Base-by-base conservation (phyloP, 2,113 vertebrate genomes). In the Chinchilla lanigera region DNA sequence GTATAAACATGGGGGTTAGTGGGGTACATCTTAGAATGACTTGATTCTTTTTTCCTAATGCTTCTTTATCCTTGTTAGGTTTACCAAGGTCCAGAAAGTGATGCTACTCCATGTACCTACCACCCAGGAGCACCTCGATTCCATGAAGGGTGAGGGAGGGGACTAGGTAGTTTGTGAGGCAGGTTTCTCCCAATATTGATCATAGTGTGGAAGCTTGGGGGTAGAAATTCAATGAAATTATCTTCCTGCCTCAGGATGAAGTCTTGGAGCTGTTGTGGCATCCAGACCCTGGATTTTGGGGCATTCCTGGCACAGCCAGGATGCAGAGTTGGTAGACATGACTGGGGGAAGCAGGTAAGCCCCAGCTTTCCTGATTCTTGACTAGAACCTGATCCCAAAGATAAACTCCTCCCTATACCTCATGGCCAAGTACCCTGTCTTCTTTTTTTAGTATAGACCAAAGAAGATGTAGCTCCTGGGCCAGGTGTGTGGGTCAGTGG, bases 211-310 rank as follows among this genome's bases (percentile, higher is more conserved):
- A 58, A 26, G 33, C 13, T 91, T 75, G 22, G 30, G 47, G 44
- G 35, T 12, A 20, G 47, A 17, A 73, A 93, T 84, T 90, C 63
- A 96, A 47, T 20, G 95, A 81, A 84, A 78, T 97, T 92, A 14
- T 86, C 24, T 89, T 96, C 50, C 95, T 86, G 44, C 54, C 50
- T 35, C 83, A 99, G 99, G 78, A 99, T 99, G 97, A 99, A 99
- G 96, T 99, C 99, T 98, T 99, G 99, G 99, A 99, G 99, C 98
- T 99, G 99, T 98, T 99, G 99, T 94, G 98, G 99, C 80, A 98
- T 99, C 93, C 99, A 98, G 98, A 99, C 99, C 0, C 98, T 98
- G 0, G 99, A 99, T 94, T 99, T 99, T 98, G 99, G 99, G 0
- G 98, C 98, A 63, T 99, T 99, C 98, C 98, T 99, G 95, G 99